Evolutionary conservation across 1,140 invertebrate genomes (phyloP), one percentile per base, ranked within the genome.

Genomic region (Cecropterus lyciades): DNA sequence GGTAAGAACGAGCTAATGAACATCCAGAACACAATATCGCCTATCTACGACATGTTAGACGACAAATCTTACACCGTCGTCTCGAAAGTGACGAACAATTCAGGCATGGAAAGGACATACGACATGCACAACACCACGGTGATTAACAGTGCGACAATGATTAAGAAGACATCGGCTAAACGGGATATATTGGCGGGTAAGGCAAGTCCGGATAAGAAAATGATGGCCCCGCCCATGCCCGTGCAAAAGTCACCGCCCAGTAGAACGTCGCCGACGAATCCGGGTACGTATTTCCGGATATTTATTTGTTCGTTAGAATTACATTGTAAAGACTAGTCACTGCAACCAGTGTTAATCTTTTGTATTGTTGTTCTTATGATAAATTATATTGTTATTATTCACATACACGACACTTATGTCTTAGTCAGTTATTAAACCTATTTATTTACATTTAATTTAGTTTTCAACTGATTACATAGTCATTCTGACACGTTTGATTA

Each of bases 21-120:
- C 59, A 48, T 89, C 16, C 81, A 89, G 65, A 84, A 68, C 49
- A 87, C 86, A 0, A 87, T 91, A 74, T 91, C 89, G 5, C 89
- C 89, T 0, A 91, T 91, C 37, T 91, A 84, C 70, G 85, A 87
- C 20, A 75, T 78, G 65, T 11, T 79, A 0, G 82, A 85, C 10
- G 86, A 88, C 20, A 84, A 88, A 65, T 85, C 86, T 1, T 87
- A 82, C 53, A 82, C 80, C 0, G 17, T 87, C 0, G 75, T 76
- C 1, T 33, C 51, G 2, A 87, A 82, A 66, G 2, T 40, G 4
- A 65, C 64, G 2, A 60, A 70, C 0, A 77, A 72, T 14, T 66
- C 74, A 0, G 72, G 74, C 1, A 80, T 84, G 79, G 83, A 85
- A 33, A 70, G 73, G 43, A 85, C 83, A 0, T 87, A 81, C 30